These are phyloP conservation scores for Dromiciops gliroides DNA, from an alignment of 2,113 vertebrate species.

Conservation along the genomic window DNA sequence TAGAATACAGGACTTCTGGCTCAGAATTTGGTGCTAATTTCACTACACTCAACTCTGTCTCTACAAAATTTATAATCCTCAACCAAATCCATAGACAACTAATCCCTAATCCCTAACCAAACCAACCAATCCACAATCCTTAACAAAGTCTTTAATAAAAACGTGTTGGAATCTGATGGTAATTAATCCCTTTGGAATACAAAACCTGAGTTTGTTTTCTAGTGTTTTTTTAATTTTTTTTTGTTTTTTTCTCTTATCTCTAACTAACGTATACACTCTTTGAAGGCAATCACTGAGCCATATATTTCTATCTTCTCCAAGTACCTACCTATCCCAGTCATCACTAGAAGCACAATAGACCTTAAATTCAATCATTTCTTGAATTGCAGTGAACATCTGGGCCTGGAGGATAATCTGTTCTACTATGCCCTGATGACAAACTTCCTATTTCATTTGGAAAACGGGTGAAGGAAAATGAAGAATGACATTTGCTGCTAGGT, in stretches of 20 bases:
- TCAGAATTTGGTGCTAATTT: not conserved
- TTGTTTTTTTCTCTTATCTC: not conserved
- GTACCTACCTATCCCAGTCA: not conserved
- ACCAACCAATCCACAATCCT: not conserved
- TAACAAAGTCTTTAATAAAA: conserved; percentile 8
- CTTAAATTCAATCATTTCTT: conserved; percentile 20
- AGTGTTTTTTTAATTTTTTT: conserved; percentile 1
- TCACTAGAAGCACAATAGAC: conserved; percentile 25
- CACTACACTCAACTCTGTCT: not conserved
- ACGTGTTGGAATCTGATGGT: not conserved
- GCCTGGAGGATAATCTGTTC: conserved; percentile 9
- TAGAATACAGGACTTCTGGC: not conserved
- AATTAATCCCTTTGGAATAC: conserved; percentile 18
- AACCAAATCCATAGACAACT: not conserved
- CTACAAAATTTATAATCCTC: not conserved
- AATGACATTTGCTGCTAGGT: not conserved
- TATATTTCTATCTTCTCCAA: not conserved
- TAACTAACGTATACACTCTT: conserved; percentile 22
- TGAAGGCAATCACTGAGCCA: not conserved
- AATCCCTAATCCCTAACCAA: not conserved
- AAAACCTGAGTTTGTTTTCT: not conserved
- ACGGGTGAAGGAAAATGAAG: not conserved
- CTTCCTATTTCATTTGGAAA: conserved; percentile 54
- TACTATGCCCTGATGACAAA: conserved; percentile 38
- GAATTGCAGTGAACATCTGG: conserved; percentile 33